These are phyloP conservation scores for Drosophila funebris DNA, from an alignment of 1,140 invertebrate genomes.

Conservation along the genomic window DNA sequence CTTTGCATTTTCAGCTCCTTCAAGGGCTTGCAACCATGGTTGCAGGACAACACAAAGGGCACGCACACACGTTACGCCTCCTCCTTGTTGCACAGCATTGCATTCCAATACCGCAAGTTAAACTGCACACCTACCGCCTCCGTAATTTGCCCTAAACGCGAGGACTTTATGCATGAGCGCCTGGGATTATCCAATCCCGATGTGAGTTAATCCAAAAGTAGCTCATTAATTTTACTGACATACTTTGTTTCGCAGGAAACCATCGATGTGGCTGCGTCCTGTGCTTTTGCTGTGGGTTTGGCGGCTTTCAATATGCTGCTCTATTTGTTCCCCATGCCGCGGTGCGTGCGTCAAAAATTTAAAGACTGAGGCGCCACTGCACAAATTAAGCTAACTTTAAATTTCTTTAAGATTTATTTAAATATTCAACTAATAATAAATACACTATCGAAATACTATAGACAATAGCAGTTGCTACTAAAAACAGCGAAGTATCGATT, in stretches of 20 bases:
- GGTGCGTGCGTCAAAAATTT: slow-evolving; percentile 95
- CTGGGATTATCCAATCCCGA: slow-evolving; percentile 82
- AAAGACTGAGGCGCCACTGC: slow-evolving; percentile 86
- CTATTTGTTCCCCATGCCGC: slow-evolving; percentile 93
- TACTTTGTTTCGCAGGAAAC: slow-evolving; percentile 72
- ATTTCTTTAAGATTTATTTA: neutral
- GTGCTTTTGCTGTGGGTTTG: slow-evolving; percentile 92
- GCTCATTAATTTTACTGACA: slow-evolving; percentile 16
- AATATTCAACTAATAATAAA: neutral
- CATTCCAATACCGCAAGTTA: slow-evolving; percentile 85
- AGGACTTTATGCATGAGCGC: slow-evolving; percentile 80
- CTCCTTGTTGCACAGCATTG: slow-evolving; percentile 88
- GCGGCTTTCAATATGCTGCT: slow-evolving; percentile 93
- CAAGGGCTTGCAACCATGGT: slow-evolving; percentile 90
- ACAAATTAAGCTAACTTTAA: slow-evolving; percentile 1
- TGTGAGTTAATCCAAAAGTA: slow-evolving; percentile 63
- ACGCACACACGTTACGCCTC: slow-evolving; percentile 91
- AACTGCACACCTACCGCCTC: slow-evolving; percentile 77
- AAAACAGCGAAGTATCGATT: no score
- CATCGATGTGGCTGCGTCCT: slow-evolving; percentile 89
- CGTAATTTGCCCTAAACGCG: slow-evolving; percentile 78
- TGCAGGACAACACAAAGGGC: slow-evolving; percentile 91
- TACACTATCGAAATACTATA: neutral
- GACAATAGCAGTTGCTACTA: no score
- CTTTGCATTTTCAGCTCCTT: slow-evolving; percentile 85